A percentile compares a stretch with the other conserved stretches of the same genome.
Evolutionary conservation across 1,140 invertebrate species (phyloP).

Genomic region (Hormaphis cornu): DNA sequence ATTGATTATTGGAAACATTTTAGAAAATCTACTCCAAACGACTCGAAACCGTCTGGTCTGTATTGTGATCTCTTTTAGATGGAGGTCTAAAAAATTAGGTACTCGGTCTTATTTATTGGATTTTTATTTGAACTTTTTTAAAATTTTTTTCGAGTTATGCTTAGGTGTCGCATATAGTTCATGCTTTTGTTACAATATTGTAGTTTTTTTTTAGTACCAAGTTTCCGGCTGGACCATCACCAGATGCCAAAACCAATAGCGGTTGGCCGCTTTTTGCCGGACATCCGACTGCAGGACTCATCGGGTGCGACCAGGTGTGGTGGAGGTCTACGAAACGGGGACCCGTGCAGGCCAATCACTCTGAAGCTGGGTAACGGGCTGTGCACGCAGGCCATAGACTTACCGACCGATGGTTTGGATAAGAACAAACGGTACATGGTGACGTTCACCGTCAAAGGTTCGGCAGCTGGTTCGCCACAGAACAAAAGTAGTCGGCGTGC

Average conservation of each 20-base stretch:
- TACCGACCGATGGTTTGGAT: conserved; percentile 73
- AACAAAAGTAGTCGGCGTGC: not conserved
- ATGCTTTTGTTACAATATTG: not conserved
- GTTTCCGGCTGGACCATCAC: conserved; percentile 62
- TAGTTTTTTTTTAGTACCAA: conserved; percentile 45
- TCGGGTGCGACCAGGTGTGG: conserved; percentile 30
- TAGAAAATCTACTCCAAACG: too few species aligned
- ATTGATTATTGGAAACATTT: too few species aligned
- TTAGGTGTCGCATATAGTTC: too few species aligned
- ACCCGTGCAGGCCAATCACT: conserved; percentile 47
- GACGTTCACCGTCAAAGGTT: conserved; percentile 73
- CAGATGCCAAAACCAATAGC: conserved; percentile 56
- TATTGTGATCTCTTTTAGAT: too few species aligned
- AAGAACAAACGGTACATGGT: conserved; percentile 82
- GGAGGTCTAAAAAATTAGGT: too few species aligned
- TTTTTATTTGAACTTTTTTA: too few species aligned
- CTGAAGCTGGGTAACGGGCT: conserved; percentile 68
- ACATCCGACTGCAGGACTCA: conserved; percentile 41
- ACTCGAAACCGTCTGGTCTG: too few species aligned
- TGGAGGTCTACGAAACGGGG: conserved; percentile 40
- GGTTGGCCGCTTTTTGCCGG: conserved; percentile 47
- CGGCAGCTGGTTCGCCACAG: not conserved
- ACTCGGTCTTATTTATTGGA: too few species aligned
- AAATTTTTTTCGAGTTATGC: too few species aligned
- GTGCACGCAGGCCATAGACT: conserved; percentile 70